Conservation (phyloP, 2,797 vertebrate genomes). For the Chaenodraco wilsoni region DNA sequence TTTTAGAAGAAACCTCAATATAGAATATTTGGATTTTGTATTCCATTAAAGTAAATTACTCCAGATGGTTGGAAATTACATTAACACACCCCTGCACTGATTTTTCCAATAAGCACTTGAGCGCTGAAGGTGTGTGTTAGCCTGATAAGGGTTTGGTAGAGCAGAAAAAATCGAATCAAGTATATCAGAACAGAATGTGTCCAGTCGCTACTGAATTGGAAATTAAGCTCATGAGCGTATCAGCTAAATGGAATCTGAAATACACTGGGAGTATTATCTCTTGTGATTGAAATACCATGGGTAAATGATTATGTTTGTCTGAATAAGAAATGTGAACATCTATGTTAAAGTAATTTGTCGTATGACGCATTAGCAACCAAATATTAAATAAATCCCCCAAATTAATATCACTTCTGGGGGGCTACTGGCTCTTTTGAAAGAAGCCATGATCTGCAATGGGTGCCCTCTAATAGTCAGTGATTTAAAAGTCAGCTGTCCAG, state of each 20-base stretch:
- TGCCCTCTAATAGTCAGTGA: slow-evolving; percentile 11
- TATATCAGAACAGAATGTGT: slow-evolving; percentile 19
- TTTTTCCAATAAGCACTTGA: slow-evolving; percentile 43
- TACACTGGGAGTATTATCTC: slow-evolving; percentile 1
- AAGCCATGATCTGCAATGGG: not conserved
- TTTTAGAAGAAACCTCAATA: not conserved
- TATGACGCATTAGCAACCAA: slow-evolving; percentile 6
- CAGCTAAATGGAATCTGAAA: slow-evolving; percentile 33
- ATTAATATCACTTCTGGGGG: not conserved
- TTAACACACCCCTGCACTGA: slow-evolving; percentile 29
- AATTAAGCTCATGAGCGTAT: slow-evolving; percentile 28
- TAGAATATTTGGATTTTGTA: not conserved
- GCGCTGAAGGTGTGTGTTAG: slow-evolving; percentile 39
- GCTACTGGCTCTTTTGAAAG: slow-evolving; percentile 22
- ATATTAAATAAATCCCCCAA: slow-evolving; percentile 22
- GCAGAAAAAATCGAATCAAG: slow-evolving; percentile 40
- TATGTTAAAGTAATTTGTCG: not conserved
- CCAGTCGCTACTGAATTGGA: slow-evolving; percentile 23
- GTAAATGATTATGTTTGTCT: slow-evolving; percentile 1
- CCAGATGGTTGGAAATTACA: slow-evolving; percentile 16
- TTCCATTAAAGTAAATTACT: slow-evolving; percentile 17
- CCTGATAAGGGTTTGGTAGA: slow-evolving; percentile 46
- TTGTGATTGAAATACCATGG: slow-evolving; percentile 19
- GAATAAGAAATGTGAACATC: slow-evolving; percentile 10
- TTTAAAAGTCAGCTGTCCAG: slow-evolving; percentile 21